phyloP scores from a whole-genome alignment of 2,888 invertebrate genomes.

The Orthosia gracilis region DNA sequence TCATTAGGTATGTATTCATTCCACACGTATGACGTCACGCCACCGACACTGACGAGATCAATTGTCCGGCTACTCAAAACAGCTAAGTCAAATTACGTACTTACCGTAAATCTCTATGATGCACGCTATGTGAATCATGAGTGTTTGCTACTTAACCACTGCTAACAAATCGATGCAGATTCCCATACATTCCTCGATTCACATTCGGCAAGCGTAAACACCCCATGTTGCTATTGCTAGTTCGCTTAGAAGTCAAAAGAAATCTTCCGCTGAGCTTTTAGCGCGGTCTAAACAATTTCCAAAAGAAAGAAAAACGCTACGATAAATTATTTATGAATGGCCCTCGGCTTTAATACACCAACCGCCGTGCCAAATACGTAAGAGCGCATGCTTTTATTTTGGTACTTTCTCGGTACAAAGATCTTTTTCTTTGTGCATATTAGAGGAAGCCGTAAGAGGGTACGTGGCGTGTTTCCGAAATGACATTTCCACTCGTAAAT shows the following conservation, averaged over 20 bases:
- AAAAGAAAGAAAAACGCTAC: conserved; percentile 80
- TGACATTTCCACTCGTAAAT: conserved; percentile 80
- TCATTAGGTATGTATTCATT: conserved; percentile 91
- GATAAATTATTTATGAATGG: conserved; percentile 87
- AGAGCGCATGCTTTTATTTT: conserved; percentile 81
- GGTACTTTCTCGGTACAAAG: conserved; percentile 77
- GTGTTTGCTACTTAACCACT: conserved; percentile 6
- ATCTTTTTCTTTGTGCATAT: conserved; percentile 87
- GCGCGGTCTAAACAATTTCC: conserved; percentile 78
- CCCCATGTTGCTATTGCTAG: conserved; percentile 39
- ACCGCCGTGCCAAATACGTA: conserved; percentile 80
- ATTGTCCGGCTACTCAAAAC: conserved; percentile 48
- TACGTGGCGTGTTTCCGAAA: conserved; percentile 82
- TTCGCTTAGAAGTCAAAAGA: conserved; percentile 66
- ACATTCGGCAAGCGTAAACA: conserved; percentile 46
- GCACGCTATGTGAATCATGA: not conserved
- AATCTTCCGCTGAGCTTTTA: conserved; percentile 76
- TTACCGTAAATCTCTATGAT: conserved; percentile 4
- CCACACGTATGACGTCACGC: conserved; percentile 33
- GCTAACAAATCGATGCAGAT: conserved; percentile 24
- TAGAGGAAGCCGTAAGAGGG: conserved; percentile 80
- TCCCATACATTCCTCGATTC: conserved; percentile 27
- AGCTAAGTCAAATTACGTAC: conserved; percentile 11
- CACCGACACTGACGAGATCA: conserved; percentile 25
- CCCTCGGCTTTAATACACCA: conserved; percentile 79